These are phyloP conservation scores for Neodiprion pinetum DNA, from an alignment of 1,140 invertebrate species.

Conservation along the genomic window DNA sequence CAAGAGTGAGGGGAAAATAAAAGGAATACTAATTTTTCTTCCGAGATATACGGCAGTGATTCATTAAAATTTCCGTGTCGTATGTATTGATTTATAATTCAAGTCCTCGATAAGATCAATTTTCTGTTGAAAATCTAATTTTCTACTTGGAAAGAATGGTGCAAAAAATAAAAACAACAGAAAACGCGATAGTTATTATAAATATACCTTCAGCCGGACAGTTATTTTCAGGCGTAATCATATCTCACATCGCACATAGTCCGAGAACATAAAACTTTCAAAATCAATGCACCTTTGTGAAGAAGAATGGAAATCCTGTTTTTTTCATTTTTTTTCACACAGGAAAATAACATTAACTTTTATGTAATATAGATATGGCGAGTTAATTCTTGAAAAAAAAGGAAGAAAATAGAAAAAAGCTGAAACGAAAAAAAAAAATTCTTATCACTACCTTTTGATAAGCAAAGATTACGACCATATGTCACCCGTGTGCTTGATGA, in stretches of 20 bases:
- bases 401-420: neutral
- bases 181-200: no score
- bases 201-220: no score
- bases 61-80: no score
- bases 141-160: no score
- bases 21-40: no score
- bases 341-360: slow-evolving; percentile 15
- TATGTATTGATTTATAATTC: no score
- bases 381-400: slow-evolving; percentile 27
- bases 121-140: no score
- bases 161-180: no score
- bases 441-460: slow-evolving; percentile 39
- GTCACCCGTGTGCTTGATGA: slow-evolving; percentile 29
- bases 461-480: slow-evolving; percentile 45
- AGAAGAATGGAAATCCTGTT: neutral
- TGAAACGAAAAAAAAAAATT: slow-evolving; percentile 28
- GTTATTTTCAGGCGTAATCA: no score
- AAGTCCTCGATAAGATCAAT: no score
- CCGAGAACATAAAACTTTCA: neutral
- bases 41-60: no score
- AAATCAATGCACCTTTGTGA: neutral
- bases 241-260: neutral
- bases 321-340: slow-evolving; percentile 1
- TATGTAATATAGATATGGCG: slow-evolving; percentile 32
- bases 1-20: no score